These are phyloP conservation scores for Heliopora coerulea DNA, from an alignment of 92 coral and sea anemone species.

Conservation along the genomic window DNA sequence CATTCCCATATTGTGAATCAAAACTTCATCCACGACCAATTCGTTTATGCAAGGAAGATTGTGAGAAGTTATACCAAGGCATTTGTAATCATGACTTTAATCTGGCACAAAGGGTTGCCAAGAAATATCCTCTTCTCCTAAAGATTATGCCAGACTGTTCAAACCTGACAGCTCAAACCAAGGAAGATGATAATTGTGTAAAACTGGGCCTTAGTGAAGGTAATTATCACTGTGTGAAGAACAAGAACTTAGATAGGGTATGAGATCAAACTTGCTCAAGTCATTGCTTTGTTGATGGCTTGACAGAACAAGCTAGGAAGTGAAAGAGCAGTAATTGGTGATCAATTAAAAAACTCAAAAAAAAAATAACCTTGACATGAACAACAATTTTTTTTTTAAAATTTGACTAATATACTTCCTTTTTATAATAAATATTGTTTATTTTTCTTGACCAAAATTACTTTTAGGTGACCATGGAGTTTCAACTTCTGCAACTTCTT, in stretches of 20 bases:
- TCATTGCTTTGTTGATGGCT: no score
- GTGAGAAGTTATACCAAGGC: conserved; percentile 63
- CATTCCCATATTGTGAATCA: conserved; percentile 81
- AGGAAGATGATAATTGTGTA: conserved; percentile 63
- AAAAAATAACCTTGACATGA: no score
- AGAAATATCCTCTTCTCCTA: conserved; percentile 41
- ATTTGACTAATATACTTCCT: no score
- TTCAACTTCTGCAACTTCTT: background rate
- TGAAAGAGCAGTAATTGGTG: no score
- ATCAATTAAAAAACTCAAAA: no score
- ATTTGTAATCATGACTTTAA: conserved; percentile 72
- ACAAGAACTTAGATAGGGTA: no score
- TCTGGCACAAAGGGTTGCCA: conserved; percentile 39
- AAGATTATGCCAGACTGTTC: conserved; percentile 81
- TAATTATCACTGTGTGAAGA: background rate
- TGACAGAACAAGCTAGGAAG: no score
- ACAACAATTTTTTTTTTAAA: no score
- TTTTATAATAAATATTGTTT: no score
- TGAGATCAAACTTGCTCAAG: no score
- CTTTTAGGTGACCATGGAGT: background rate
- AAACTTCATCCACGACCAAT: conserved; percentile 61
- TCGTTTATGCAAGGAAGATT: conserved; percentile 77
- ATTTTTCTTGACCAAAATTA: no score
- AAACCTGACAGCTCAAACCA: conserved; percentile 46
- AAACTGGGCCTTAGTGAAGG: conserved; percentile 51